Evolutionary conservation across 1,140 invertebrate species (phyloP).

Genomic region (Teleogryllus occipitalis): DNA sequence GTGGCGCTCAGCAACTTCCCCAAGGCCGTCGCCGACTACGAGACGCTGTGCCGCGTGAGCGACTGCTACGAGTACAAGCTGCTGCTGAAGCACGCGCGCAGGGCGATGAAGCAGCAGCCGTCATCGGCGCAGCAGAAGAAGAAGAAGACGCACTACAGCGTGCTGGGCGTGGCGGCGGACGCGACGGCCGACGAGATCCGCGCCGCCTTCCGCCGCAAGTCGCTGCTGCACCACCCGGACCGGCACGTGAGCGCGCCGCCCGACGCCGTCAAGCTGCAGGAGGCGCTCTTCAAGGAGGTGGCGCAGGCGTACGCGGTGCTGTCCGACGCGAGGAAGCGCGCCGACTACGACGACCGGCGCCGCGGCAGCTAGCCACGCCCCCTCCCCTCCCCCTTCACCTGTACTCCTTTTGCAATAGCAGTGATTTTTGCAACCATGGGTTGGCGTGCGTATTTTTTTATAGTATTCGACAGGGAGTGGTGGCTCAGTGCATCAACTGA

Average conservation of each 20-base stretch:
- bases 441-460: too few relatives aligned
- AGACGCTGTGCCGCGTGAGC: neutral
- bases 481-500: too few relatives aligned
- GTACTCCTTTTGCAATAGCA: too few relatives aligned
- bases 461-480: too few relatives aligned
- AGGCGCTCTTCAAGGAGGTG: neutral
- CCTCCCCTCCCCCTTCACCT: too few relatives aligned
- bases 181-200: neutral
- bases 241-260: neutral
- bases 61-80: neutral
- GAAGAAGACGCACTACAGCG: neutral
- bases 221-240: neutral
- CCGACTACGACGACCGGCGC: neutral
- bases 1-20: neutral
- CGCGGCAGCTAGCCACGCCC: too few relatives aligned
- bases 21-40: neutral
- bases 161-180: neutral
- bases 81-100: neutral
- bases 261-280: neutral
- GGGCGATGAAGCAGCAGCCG: too few relatives aligned
- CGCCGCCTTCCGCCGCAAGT: neutral
- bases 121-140: neutral
- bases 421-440: too few relatives aligned
- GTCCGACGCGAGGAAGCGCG: neutral
- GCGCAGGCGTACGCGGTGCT: neutral